Base-by-base conservation (phyloP, 1,140 invertebrate species). In the Rhizoglyphus robini region DNA sequence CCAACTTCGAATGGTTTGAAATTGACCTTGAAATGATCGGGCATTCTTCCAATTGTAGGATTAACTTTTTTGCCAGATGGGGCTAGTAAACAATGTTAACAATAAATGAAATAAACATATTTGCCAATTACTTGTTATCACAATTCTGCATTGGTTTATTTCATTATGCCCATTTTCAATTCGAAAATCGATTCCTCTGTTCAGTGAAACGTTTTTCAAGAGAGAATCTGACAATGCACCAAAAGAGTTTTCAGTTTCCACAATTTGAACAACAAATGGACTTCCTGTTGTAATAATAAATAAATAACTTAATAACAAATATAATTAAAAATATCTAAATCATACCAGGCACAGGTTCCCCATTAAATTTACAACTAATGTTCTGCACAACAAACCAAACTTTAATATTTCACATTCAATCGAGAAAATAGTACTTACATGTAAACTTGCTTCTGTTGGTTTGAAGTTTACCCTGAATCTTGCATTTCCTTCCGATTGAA, bases 381-480 rank as follows among this genome's bases (percentile, higher is more conserved):
- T 54, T 54, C 51, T 54, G 31, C 31, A 27, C 8, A 54, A 54
- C 51, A 54, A 54, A 32, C 8, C 15, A 27, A 25, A 54, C 8
- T 54, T 27, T 8, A 54, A 54, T 11, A 54, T 27, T 54, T 54
- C 8, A 54, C 8, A n/a, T n/a, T n/a, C n/a, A n/a, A n/a, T n/a
- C n/a, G n/a, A n/a, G n/a, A n/a, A 54, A 54, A 8, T 27, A 54
- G 23, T 11, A 8, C 51, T 8, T 15, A 69, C 64, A 67, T 79
- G 77, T n/a, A 69, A 68, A 29, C 64, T 65, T 20, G 70, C 58
- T 67, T 73, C 72, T 4, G 68, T 88, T 0, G 94, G 95, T 72
- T 95, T 96, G 75, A 98, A 99, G 75, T 96, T 96, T 2, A 98
- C 94, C 72, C 84, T 77, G 71, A 98, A 96, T 71, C 88, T 85